These are phyloP conservation scores for Pomacea canaliculata DNA, from an alignment of 2,888 invertebrate genomes.

Conservation along the genomic window DNA sequence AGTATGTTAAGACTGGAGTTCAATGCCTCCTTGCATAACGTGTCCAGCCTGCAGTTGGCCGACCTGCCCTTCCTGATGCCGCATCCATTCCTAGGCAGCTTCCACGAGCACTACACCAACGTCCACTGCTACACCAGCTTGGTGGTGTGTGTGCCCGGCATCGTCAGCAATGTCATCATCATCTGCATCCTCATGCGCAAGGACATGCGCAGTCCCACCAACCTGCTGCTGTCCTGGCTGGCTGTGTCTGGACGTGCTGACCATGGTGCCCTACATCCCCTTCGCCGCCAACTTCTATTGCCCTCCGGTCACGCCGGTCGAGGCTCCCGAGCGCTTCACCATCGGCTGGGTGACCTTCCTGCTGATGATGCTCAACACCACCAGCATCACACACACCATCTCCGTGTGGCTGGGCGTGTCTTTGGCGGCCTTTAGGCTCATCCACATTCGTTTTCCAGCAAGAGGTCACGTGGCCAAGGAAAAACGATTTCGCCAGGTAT, in stretches of 20 bases:
- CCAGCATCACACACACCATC: conserved; percentile 88
- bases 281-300: conserved; percentile 79
- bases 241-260: conserved; percentile 94
- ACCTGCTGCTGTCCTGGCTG: conserved; percentile 84
- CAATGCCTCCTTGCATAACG: too few species aligned
- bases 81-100: conserved; percentile 7
- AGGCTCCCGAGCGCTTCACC: conserved; percentile 53
- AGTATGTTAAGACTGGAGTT: too few species aligned
- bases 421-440: conserved; percentile 89
- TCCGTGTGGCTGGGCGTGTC: conserved; percentile 93
- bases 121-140: conserved; percentile 88
- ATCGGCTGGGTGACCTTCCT: conserved; percentile 68
- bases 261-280: conserved; percentile 90
- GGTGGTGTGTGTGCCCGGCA: conserved; percentile 89
- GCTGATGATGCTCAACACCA: conserved; percentile 86
- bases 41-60: too few species aligned
- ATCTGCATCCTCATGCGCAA: conserved; percentile 86
- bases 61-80: too few species aligned
- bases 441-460: conserved; percentile 58
- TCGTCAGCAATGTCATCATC: conserved; percentile 89
- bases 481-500: conserved; percentile 38
- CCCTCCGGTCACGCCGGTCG: conserved; percentile 42
- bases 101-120: conserved; percentile 51
- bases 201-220: conserved; percentile 91
- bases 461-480: conserved; percentile 48